Evolutionary conservation across 2,113 vertebrate species (phyloP).

Genomic region (Cottus gobio): DNA sequence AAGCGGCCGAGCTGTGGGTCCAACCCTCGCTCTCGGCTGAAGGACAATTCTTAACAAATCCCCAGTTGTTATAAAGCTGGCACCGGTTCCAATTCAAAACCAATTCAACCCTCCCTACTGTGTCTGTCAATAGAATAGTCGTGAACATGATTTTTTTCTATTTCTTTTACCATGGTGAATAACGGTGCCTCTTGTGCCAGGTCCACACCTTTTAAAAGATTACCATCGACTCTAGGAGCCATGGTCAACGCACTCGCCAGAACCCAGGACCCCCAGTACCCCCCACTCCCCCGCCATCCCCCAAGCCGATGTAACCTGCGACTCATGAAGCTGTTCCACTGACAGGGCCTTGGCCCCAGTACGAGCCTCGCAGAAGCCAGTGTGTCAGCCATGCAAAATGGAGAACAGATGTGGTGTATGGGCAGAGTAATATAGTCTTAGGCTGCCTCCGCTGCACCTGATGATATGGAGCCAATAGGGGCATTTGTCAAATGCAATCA

Average conservation of each 20-base stretch:
- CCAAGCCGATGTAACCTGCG: conserved; percentile 50
- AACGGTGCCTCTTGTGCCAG: conserved; percentile 35
- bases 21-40: not conserved
- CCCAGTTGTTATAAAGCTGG: not conserved
- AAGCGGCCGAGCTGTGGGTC: not conserved
- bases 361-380: conserved; percentile 68
- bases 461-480: conserved; percentile 82
- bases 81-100: not conserved
- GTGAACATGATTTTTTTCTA: not conserved
- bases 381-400: conserved; percentile 74
- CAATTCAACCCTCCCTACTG: not conserved
- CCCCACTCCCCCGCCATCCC: conserved; percentile 24
- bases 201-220: conserved; percentile 54
- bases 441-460: conserved; percentile 75
- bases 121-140: conserved; percentile 35
- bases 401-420: conserved; percentile 80
- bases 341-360: conserved; percentile 59
- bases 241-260: conserved; percentile 49
- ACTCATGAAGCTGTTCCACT: conserved; percentile 62
- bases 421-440: conserved; percentile 81
- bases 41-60: conserved; percentile 1
- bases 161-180: conserved; percentile 46
- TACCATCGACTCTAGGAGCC: conserved; percentile 49
- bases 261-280: conserved; percentile 28
- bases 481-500: conserved; percentile 85